These are phyloP conservation scores for Lycia hirtaria DNA, from an alignment of 2,888 invertebrate genomes.

Conservation along the genomic window DNA sequence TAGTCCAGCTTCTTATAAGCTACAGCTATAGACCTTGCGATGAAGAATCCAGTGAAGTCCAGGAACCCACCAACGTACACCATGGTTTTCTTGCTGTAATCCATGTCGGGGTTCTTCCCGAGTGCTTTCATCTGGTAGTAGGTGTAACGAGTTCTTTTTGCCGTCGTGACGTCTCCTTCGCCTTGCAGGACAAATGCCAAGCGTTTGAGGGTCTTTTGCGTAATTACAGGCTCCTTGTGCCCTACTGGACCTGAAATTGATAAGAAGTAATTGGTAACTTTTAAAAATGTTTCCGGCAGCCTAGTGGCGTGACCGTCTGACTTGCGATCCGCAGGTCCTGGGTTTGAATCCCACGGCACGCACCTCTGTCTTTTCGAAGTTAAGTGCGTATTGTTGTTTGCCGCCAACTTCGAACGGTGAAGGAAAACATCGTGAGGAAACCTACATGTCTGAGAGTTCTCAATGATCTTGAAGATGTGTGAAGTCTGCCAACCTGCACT, in stretches of 20 bases:
- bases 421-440: no score
- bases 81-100: conserved; percentile 59
- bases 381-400: no score
- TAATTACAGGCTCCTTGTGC: conserved; percentile 55
- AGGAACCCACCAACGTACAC: conserved; percentile 66
- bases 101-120: conserved; percentile 50
- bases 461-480: no score
- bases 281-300: no score
- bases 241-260: conserved; percentile 64
- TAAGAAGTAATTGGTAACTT: background rate
- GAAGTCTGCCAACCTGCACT: no score
- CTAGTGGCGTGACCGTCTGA: no score
- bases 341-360: no score
- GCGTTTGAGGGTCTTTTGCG: conserved; percentile 55
- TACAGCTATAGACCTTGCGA: conserved; percentile 45
- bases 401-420: no score
- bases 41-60: conserved; percentile 57
- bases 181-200: conserved; percentile 55
- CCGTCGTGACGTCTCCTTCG: conserved; percentile 32
- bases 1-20: conserved; percentile 60
- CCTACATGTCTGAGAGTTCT: no score
- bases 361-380: no score
- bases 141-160: conserved; percentile 53
- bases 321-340: no score
- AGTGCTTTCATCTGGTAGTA: conserved; percentile 54